phyloP scores from a whole-genome alignment of 2,797 vertebrate genomes.

The Onychomys torridus region DNA sequence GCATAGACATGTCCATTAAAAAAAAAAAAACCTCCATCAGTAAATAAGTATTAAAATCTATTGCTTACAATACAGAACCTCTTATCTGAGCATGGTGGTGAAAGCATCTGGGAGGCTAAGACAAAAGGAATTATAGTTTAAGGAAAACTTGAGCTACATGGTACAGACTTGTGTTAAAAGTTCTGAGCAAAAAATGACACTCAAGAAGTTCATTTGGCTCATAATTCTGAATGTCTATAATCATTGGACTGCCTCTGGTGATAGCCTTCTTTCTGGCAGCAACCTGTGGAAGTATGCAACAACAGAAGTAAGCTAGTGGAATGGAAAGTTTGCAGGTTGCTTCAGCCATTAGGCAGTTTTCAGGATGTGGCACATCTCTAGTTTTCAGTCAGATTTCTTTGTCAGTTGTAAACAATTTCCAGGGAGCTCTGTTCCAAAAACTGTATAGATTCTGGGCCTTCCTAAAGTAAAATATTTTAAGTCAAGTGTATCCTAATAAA shows the following conservation, averaged over 20 bases:
- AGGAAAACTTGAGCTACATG: background rate
- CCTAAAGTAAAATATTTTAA: constrained; percentile 5
- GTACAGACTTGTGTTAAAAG: background rate
- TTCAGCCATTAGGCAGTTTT: background rate
- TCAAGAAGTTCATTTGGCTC: background rate
- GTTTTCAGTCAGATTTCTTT: background rate
- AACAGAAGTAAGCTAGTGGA: background rate
- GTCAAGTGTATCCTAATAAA: background rate
- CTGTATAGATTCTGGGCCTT: background rate
- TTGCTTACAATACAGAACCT: background rate
- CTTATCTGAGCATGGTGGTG: background rate
- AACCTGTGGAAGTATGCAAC: background rate
- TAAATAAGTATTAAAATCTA: background rate
- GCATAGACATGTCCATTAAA: no score
- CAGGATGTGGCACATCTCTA: background rate
- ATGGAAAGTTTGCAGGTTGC: background rate
- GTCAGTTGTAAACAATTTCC: background rate
- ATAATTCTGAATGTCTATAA: background rate
- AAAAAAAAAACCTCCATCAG: background rate
- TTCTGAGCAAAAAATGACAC: background rate
- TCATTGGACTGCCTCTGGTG: background rate
- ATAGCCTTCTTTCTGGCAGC: background rate
- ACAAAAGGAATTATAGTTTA: background rate
- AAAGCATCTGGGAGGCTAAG: background rate
- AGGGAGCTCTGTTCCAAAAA: background rate